A percentile compares a stretch with the other conserved stretches of the same genome.
These are phyloP conservation scores for Neosilurus mollespiculum DNA, from an alignment of 2,797 vertebrate species.

Conservation along the genomic window DNA sequence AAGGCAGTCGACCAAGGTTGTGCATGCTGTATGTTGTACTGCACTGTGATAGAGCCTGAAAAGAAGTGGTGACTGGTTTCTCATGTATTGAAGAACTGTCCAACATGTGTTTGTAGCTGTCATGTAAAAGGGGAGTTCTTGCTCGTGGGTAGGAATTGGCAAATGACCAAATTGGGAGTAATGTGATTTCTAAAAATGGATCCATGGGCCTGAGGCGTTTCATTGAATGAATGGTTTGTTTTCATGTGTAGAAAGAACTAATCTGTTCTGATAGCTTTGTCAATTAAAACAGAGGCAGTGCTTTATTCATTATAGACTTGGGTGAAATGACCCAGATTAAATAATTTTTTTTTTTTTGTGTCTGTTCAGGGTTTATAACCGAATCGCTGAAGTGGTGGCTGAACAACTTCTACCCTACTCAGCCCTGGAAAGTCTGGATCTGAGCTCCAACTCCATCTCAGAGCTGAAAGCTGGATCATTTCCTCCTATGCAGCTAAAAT, in stretches of 20 bases:
- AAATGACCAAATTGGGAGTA: not conserved
- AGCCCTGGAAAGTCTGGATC: slow-evolving; percentile 87
- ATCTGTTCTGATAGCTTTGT: not conserved
- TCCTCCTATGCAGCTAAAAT: slow-evolving; percentile 90
- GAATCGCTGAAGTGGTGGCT: slow-evolving; percentile 82
- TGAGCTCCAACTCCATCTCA: slow-evolving; percentile 90
- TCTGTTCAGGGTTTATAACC: slow-evolving; percentile 84
- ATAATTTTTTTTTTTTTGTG: slow-evolving; percentile 5
- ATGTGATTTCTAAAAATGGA: too few species aligned
- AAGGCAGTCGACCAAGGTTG: too few species aligned
- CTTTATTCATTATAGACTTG: not conserved
- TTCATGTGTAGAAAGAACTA: not conserved
- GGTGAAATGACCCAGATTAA: not conserved
- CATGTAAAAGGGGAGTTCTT: not conserved
- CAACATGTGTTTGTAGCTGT: not conserved
- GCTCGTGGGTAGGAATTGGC: not conserved
- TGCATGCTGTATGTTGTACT: not conserved
- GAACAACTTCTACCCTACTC: slow-evolving; percentile 84
- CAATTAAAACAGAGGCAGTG: not conserved
- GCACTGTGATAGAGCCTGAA: not conserved
- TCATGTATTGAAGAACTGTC: not conserved
- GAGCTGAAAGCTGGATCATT: slow-evolving; percentile 89
- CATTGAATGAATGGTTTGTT: slow-evolving; percentile 8
- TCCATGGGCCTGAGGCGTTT: not conserved
- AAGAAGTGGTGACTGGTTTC: not conserved